Evolutionary conservation across 2,113 vertebrate species (phyloP), one percentile per base, ranked within the genome.

Genomic region (Forbesichthys papilliferus): DNA sequence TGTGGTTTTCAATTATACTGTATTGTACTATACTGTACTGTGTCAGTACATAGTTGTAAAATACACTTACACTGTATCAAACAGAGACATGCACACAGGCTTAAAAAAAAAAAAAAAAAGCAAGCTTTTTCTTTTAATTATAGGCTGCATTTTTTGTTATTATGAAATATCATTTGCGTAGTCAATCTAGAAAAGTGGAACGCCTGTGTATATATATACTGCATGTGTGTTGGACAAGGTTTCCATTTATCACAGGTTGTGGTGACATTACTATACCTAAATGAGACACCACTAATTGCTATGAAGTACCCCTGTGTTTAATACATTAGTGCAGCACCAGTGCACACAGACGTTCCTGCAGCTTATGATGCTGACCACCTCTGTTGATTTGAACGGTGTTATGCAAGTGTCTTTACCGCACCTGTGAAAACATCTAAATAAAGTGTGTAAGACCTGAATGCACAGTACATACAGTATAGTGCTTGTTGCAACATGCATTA

Each of bases 211-310:
- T 27, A 2, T 11, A 55, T 9, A 16, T n/a, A 16, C 13, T 14
- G 52, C 3, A 14, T 14, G 53, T n/a, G 53, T 55, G 13, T 11
- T 8, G 20, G 9, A 20, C n/a, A 57, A 18, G 55, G 20, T 20
- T 71, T 55, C 66, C 80, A 77, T 87, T 73, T 42, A 42, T 42
- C 36, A 42, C 36, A 42, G 36, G 36, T 53, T 48, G 63, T 73
- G 73, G 74, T 78, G 82, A 75, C 80, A 77, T 84, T 78, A 79
- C 82, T 74, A 27, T 69, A 77, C 65, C 69, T 78, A 79, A 81
- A 85, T 79, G 80, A 81, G 85, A 83, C 58, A 68, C 61, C 70
- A 75, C 79, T 83, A 83, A 85, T 80, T 79, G 77, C 71, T 76
- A 83, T 85, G 68, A 77, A 87, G 73, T 80, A 76, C 79, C 82